Percentiles rank a stretch among this genome's conserved stretches.
Conservation (phyloP, 92 coral and sea anemone species). For the Palythoa heliodiscus region DNA sequence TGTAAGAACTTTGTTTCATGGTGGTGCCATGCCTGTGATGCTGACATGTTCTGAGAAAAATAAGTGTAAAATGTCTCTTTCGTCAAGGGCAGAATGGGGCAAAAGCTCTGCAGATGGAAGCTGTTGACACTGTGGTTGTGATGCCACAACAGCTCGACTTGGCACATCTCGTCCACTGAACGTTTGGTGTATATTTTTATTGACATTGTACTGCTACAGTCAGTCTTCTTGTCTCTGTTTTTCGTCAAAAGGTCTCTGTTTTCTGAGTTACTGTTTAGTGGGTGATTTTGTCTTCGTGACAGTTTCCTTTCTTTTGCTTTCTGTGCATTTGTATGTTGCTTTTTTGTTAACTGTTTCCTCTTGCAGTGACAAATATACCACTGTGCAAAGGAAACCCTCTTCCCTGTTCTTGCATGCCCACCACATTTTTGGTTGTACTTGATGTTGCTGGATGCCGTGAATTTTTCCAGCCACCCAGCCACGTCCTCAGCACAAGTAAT, state of each 20-base stretch:
- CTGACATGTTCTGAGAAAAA: neutral
- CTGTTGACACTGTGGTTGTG: conserved; percentile 58
- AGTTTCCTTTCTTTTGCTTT: conserved; percentile 28
- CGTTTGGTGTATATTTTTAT: conserved; percentile 48
- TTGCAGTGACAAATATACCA: conserved; percentile 65
- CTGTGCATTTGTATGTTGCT: conserved; percentile 39
- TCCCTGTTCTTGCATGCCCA: conserved; percentile 40
- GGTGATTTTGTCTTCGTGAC: conserved; percentile 34
- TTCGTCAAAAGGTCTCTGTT: conserved; percentile 51
- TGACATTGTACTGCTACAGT: conserved; percentile 50
- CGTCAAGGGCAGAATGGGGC: neutral
- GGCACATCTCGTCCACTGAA: conserved; percentile 43
- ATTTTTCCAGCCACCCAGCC: conserved; percentile 21
- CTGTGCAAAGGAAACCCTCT: conserved; percentile 33
- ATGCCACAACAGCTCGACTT: conserved; percentile 51
- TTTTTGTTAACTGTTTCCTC: conserved; percentile 45
- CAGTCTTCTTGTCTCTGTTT: conserved; percentile 51
- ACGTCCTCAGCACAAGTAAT: conserved; percentile 47
- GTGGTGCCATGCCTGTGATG: neutral
- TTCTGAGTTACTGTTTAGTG: conserved; percentile 18
- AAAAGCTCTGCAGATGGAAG: conserved; percentile 36
- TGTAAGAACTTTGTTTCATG: neutral
- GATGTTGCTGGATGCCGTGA: conserved; percentile 40
- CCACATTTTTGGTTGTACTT: conserved; percentile 47
- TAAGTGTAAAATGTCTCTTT: neutral